These are phyloP conservation scores for Psylliodes chrysocephalus DNA, from an alignment of 2,888 invertebrate species.

Conservation along the genomic window DNA sequence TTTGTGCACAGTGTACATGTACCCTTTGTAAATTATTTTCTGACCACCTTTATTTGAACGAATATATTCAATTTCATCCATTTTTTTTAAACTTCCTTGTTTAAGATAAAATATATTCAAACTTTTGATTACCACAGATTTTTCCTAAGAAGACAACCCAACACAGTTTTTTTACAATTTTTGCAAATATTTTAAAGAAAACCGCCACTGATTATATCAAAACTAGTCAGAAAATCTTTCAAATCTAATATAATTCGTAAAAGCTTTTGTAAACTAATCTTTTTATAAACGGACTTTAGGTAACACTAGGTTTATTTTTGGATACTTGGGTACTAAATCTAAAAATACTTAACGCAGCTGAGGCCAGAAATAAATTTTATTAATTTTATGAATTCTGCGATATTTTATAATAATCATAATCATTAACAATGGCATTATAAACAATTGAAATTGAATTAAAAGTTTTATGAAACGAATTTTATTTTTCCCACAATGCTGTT, in stretches of 20 bases:
- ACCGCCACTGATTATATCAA: neutral
- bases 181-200: neutral
- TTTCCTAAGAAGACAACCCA: neutral
- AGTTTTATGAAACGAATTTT: neutral
- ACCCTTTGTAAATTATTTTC: slow-evolving; percentile 64
- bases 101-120: neutral
- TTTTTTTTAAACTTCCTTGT: neutral
- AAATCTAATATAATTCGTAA: neutral
- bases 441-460: neutral
- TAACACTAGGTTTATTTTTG: slow-evolving; percentile 37
- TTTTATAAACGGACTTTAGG: slow-evolving; percentile 21
- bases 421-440: neutral
- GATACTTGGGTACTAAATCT: slow-evolving; percentile 22
- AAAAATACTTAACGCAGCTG: slow-evolving; percentile 3
- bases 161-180: neutral
- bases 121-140: slow-evolving; percentile 16
- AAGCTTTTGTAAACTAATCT: neutral
- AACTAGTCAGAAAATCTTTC: neutral
- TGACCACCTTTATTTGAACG: slow-evolving; percentile 65
- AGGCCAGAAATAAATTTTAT: neutral
- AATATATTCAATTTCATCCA: slow-evolving; percentile 41
- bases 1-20: slow-evolving; percentile 66
- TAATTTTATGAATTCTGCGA: neutral
- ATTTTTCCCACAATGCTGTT: neutral
- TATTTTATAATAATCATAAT: neutral